Conservation (phyloP, 2,113 vertebrate species). For the Helogale parvula region DNA sequence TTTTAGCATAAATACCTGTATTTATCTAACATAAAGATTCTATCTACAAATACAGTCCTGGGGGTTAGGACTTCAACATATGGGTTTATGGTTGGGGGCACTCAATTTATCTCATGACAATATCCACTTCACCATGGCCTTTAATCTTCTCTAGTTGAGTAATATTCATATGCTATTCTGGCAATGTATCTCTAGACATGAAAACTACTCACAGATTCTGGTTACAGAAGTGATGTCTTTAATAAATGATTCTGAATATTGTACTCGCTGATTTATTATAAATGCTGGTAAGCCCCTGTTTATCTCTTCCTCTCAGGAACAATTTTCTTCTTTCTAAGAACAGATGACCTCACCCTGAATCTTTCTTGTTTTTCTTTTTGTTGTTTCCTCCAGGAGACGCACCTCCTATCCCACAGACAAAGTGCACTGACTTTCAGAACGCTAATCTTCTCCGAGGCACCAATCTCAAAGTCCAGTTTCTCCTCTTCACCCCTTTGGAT, state of each 20-base stretch:
- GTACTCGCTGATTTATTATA: background rate
- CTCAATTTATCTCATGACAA: background rate
- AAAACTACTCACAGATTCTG: background rate
- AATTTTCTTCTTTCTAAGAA: background rate
- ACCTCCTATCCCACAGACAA: background rate
- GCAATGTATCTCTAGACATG: slow-evolving; percentile 8
- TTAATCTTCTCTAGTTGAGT: background rate
- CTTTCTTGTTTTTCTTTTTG: background rate
- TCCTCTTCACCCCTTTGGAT: slow-evolving; percentile 89
- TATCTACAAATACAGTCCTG: background rate
- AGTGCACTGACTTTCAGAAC: slow-evolving; percentile 85
- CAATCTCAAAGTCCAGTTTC: slow-evolving; percentile 89
- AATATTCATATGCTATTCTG: background rate
- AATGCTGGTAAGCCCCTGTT: background rate
- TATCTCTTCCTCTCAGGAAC: background rate
- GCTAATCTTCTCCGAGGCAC: slow-evolving; percentile 80
- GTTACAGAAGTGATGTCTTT: slow-evolving; percentile 23
- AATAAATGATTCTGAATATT: background rate
- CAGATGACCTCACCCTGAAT: background rate
- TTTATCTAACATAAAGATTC: background rate
- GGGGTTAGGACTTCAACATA: background rate
- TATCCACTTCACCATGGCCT: background rate
- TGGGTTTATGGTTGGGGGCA: background rate
- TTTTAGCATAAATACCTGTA: background rate
- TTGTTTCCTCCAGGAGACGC: slow-evolving; percentile 55